Evolutionary conservation across 2,888 invertebrate species (phyloP).

Genomic region (Dicranocentrus wangi): DNA sequence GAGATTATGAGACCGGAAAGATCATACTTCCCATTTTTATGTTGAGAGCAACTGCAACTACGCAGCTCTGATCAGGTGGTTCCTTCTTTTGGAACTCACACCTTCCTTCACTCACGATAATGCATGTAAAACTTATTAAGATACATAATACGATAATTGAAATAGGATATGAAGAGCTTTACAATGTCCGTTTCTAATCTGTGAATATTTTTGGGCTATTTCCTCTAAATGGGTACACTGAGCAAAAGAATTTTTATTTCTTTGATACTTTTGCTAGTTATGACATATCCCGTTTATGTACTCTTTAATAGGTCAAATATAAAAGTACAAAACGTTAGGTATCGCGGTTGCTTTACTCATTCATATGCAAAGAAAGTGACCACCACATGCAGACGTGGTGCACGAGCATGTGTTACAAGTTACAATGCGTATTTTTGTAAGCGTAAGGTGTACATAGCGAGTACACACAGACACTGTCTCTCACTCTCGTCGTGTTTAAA

Average conservation of each 20-base stretch:
- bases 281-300: background rate
- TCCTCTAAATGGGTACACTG: conserved; percentile 8
- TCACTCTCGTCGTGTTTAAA: background rate
- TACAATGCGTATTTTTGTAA: background rate
- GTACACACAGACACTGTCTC: background rate
- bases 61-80: conserved; percentile 8
- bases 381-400: conserved; percentile 1
- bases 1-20: conserved; percentile 68
- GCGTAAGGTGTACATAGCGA: background rate
- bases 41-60: background rate
- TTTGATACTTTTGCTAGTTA: background rate
- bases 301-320: conserved; percentile 4
- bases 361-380: background rate
- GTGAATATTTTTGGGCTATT: conserved; percentile 28
- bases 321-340: no score
- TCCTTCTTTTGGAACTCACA: conserved; percentile 44
- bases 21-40: conserved; percentile 55
- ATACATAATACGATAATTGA: conserved; percentile 15
- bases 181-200: background rate
- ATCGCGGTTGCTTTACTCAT: conserved; percentile 5
- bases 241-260: background rate
- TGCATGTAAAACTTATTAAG: background rate
- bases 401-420: conserved; percentile 1
- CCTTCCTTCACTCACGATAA: conserved; percentile 25
- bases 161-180: conserved; percentile 13